A percentile compares a stretch with the other conserved stretches of the same genome.
phyloP scores from a whole-genome alignment of 2,888 invertebrate genomes.

The Nemapogon koenigi region DNA sequence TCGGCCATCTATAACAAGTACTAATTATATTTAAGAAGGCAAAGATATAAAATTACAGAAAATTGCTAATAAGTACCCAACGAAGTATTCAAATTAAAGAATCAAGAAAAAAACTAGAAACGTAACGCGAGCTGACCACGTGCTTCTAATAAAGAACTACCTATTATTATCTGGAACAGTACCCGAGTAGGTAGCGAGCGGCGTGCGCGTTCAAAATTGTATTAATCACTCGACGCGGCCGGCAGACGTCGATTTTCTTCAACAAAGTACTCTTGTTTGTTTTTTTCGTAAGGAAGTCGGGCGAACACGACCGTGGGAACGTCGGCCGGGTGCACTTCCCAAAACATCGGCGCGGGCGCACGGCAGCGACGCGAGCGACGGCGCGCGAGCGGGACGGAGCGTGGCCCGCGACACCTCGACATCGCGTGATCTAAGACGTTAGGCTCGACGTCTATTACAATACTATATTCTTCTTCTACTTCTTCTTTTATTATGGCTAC shows the following conservation, averaged over 20 bases:
- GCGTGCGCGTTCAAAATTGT: conserved; percentile 61
- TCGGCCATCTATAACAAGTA: no score
- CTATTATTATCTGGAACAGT: conserved; percentile 34
- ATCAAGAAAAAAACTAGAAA: not conserved
- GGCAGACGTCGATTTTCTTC: conserved; percentile 65
- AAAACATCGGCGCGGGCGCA: conserved; percentile 66
- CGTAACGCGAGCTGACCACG: conserved; percentile 32
- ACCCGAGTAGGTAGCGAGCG: conserved; percentile 39
- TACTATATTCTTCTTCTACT: no score
- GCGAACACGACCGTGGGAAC: conserved; percentile 66
- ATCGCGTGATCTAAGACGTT: conserved; percentile 61
- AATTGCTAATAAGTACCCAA: no score
- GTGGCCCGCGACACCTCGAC: conserved; percentile 62
- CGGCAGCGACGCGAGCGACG: conserved; percentile 40
- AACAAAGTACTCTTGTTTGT: conserved; percentile 65
- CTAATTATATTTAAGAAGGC: no score
- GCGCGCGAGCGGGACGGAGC: conserved; percentile 51
- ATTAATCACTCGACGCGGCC: conserved; percentile 62
- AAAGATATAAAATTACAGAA: no score
- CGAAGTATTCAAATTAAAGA: no score
- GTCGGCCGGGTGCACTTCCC: conserved; percentile 65
- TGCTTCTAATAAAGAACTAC: conserved; percentile 53
- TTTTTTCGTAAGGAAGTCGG: conserved; percentile 63
- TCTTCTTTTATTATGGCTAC: no score
- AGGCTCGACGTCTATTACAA: no score